A percentile compares a stretch with the other conserved stretches of the same genome.
Evolutionary conservation across 2,888 invertebrate genomes (phyloP).

Genomic region (Leptogaster cylindrica): DNA sequence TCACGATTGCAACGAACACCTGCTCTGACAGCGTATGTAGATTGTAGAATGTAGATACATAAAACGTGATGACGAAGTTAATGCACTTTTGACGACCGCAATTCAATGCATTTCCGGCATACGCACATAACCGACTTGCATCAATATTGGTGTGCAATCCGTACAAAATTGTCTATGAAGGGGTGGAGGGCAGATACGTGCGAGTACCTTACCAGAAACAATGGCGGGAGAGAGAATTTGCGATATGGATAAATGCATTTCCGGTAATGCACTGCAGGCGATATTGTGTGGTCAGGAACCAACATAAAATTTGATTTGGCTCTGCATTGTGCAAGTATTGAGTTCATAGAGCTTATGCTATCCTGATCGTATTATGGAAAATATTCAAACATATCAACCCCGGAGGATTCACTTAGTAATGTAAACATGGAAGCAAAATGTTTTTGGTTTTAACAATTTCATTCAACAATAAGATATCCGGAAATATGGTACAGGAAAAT

Average conservation of each 20-base stretch:
- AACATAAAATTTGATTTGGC: constrained; percentile 47
- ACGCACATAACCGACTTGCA: constrained; percentile 41
- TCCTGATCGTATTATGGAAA: constrained; percentile 25
- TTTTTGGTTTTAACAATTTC: constrained; percentile 32
- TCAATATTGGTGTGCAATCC: constrained; percentile 22
- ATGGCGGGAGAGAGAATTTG: constrained; percentile 43
- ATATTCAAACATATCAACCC: constrained; percentile 28
- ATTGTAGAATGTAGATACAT: constrained; percentile 45
- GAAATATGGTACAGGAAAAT: no score
- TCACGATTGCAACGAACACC: constrained; percentile 26
- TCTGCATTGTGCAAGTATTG: constrained; percentile 24
- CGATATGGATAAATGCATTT: constrained; percentile 48
- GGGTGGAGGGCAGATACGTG: not conserved
- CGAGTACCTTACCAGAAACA: no score
- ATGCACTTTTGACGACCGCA: constrained; percentile 48
- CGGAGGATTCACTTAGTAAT: constrained; percentile 33
- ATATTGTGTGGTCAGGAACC: constrained; percentile 42
- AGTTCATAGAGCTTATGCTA: not conserved
- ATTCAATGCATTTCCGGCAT: constrained; percentile 48
- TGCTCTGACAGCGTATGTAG: constrained; percentile 30
- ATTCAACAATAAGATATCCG: constrained; percentile 12
- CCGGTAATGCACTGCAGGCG: constrained; percentile 47
- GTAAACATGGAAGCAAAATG: constrained; percentile 29
- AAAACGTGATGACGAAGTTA: constrained; percentile 48
- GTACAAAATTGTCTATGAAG: not conserved